Evolutionary conservation across 2,888 invertebrate species (phyloP), one percentile per base, ranked within the genome.

Genomic region (Bombylius major): DNA sequence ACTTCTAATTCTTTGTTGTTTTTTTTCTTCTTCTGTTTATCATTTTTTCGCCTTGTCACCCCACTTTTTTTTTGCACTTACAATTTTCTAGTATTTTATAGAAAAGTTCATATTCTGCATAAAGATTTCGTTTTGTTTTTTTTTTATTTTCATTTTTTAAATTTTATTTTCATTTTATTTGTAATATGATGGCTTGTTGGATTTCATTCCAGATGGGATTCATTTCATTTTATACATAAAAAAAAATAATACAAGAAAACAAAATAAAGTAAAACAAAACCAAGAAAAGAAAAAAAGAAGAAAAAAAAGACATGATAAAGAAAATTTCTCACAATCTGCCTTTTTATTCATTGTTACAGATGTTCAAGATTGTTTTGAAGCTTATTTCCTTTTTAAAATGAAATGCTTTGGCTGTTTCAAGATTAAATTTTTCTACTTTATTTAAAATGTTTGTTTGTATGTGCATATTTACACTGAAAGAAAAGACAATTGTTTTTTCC

Each of bases 11-110:
- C 49, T 46, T 32, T 42, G 32, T 44, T 34, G 50, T 47, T 47
- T 13, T 31, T 44, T 55, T 45, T 45, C 34, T 56, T n/a, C 23
- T 50, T 52, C 56, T 52, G 46, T 59, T 55, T 42, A 23, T 23
- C 23, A 23, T 23, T 23, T 36, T n/a, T 33, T 23, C 54, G 32
- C 33, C 31, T 45, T 23, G 39, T 34, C 42, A 32, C 39, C 34
- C 65, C 65, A 65, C 12, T 36, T 13, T 23, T 51, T 31, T 13
- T 13, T 11, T 36, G 11, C 12, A 42, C 9, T 51, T 9, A 46
- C n/a, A 6, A 13, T 14, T 6, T 4, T 46, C n/a, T 14, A 12
- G 45, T 13, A 46, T 46, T 46, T 14, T 14, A 46, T 51, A 5
- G 23, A 23, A 23, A 23, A 23, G 23, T 23, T 23, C 23, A 23